These are phyloP conservation scores for Sardina pilchardus DNA, from an alignment of 2,113 vertebrate genomes.

Conservation along the genomic window DNA sequence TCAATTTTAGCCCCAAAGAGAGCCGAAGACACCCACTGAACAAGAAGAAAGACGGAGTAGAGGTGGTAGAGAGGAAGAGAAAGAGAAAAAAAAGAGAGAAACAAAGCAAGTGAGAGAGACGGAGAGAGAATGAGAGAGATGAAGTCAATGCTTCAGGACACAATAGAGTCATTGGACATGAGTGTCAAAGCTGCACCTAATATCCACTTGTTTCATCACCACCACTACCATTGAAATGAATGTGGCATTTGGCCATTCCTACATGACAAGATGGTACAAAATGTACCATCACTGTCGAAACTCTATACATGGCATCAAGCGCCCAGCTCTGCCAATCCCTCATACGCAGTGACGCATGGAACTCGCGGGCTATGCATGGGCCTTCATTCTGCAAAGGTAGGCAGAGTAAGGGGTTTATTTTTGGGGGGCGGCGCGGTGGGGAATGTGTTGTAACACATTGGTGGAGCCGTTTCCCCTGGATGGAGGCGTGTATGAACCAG, in stretches of 20 bases:
- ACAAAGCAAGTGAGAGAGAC: neutral
- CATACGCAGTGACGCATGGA: neutral
- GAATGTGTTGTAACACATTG: neutral
- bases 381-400: neutral
- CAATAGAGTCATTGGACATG: neutral
- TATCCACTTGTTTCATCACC: neutral
- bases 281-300: neutral
- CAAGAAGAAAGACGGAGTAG: neutral
- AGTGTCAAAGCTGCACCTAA: neutral
- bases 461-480: neutral
- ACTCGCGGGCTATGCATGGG: neutral
- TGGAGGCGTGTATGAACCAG: conserved; percentile 2
- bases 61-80: neutral
- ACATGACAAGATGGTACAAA: neutral
- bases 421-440: neutral
- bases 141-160: neutral
- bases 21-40: neutral
- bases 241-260: neutral
- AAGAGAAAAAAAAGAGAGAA: neutral
- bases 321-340: neutral
- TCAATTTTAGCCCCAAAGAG: conserved; percentile 20
- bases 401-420: neutral
- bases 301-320: neutral
- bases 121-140: neutral
- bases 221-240: neutral